Base-by-base conservation (phyloP, 2,888 invertebrate genomes). In the Pheosia gnoma region DNA sequence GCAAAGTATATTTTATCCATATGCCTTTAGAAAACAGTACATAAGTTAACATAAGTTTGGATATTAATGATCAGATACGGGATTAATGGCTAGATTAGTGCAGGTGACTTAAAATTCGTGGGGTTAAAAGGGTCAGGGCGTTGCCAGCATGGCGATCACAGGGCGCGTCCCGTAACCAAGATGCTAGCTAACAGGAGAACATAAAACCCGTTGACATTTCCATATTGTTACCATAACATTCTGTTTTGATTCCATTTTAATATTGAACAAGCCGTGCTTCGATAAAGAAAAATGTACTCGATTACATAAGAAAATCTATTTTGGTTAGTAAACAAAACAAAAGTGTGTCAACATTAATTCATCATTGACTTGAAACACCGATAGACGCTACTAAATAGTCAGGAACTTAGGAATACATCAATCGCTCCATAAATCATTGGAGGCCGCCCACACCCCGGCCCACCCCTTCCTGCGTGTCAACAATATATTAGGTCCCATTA, bases 381-480 rank as follows among this genome's bases (percentile, higher is more conserved):
- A 73, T 73, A 57, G 59, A 69, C 63, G 63, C 67, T 72, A 77
- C 80, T 85, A 85, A 72, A 87, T 85, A 86, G 82, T 84, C 80
- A 84, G 47, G 47, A 47, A n/a, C 47, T 47, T n/a, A 47, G 79
- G 82, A 78, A 86, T 81, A 83, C 82, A 80, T 87, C 86, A 85
- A 87, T 88, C 82, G 81, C 82, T 82, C 79, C 85, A 90, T 89
- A 88, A 89, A 89, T 91, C 88, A 90, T 86, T 78, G 75, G 71
- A 68, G 75, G 78, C 77, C 65, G 65, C 72, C 71, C 67, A 65
- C 59, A 63, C 59, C 62, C 71, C 70, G 60, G 66, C 66, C 70
- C 75, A 71, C 68, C 72, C 74, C 71, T 65, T 65, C 79, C 75
- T 75, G 59, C 76, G 79, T 88, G 87, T 87, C 88, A 87, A 87